Evolutionary conservation across 1,140 invertebrate species (phyloP).

Genomic region (Heliconius congener): DNA sequence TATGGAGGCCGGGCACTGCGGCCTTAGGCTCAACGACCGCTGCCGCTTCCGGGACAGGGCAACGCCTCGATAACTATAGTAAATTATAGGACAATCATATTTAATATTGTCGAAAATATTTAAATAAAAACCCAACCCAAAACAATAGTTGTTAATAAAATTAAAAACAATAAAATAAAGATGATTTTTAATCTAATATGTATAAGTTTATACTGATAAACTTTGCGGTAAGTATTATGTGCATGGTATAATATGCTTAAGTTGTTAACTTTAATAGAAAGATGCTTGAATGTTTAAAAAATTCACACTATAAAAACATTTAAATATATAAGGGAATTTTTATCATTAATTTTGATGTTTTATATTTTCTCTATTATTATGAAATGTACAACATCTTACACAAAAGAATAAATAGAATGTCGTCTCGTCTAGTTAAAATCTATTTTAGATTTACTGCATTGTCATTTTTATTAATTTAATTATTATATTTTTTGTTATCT

Average conservation of each 20-base stretch:
- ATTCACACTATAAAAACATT: too few relatives aligned
- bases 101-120: background rate
- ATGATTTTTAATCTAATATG: background rate
- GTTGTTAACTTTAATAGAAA: too few relatives aligned
- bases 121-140: background rate
- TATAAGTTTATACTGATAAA: background rate
- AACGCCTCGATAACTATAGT: conserved; percentile 21
- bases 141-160: background rate
- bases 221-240: background rate
- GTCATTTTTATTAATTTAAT: too few relatives aligned
- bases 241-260: too few relatives aligned
- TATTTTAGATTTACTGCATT: too few relatives aligned
- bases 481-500: background rate
- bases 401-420: too few relatives aligned
- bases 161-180: background rate
- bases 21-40: conserved; percentile 54
- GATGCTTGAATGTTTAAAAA: too few relatives aligned
- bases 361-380: too few relatives aligned
- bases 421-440: too few relatives aligned
- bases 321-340: too few relatives aligned
- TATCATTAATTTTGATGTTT: too few relatives aligned
- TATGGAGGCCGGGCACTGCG: conserved; percentile 45
- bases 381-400: too few relatives aligned
- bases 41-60: conserved; percentile 47
- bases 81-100: conserved; percentile 2